Base-by-base conservation (phyloP, 2,113 vertebrate species). In the Suncus etruscus region DNA sequence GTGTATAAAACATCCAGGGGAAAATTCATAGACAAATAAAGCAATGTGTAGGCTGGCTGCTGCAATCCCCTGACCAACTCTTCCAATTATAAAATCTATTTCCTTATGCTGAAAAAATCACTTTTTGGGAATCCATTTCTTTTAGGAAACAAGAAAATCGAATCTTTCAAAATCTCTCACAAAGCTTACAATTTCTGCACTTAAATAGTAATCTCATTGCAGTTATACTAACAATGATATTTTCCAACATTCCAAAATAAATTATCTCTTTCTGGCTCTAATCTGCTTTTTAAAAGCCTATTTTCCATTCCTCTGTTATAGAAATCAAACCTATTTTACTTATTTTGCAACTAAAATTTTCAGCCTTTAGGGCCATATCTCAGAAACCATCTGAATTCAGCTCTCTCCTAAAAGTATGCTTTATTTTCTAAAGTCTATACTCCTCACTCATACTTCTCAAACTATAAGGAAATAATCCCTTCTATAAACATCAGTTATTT, bases 11-110 rank as follows among this genome's bases (percentile, higher is more conserved):
- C 22, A 86, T n/a, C 45, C 39, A 90, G 58, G 86, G 78, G 15
- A 91, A 93, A 79, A 31, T 83, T 83, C n/a, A 69, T 32, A 87
- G 58, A 77, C 65, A 79, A 86, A 75, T 95, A 91, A 91, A 91
- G 78, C 31, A 78, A 87, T 77, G 20, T 2, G 77, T 20, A 90
- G 48, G 20, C 15, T 83, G 24, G 18, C 39, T 75, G 12, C 66
- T 66, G 16, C 29, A 91, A 51, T 72, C 54, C 58, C 78, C 50
- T 18, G 29, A 86, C 58, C 58, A 90, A 29, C 45, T 65, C 90
- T 82, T 93, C 58, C 58, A 93, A 70, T 75, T 87, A 74, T 69
- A 79, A 95, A 89, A 81, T 73, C 14, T 11, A 91, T 90, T 88
- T 92, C 25, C 39, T 77, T 79, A 77, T 8, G 86, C 20, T 73